Conservation (phyloP, 1,140 invertebrate genomes). For the Penaeus vannamei region DNA sequence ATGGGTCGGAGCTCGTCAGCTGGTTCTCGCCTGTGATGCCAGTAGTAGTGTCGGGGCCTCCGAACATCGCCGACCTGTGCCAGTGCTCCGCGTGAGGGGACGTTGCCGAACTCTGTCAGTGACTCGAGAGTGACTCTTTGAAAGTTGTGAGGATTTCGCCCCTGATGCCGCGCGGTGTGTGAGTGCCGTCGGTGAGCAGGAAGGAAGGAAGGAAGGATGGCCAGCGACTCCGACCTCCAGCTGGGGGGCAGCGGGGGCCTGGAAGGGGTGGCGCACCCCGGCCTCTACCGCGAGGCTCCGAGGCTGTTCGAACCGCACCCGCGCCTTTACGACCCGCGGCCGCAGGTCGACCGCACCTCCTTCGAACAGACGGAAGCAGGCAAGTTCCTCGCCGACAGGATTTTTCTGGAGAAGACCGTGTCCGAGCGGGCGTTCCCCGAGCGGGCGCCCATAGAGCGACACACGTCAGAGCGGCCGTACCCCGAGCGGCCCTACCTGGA, state of each 20-base stretch:
- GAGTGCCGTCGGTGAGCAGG: too few species aligned
- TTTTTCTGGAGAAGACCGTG: conserved; percentile 52
- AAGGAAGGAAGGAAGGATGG: conserved; percentile 34
- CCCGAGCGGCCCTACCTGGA: conserved; percentile 61
- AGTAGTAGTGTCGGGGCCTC: too few species aligned
- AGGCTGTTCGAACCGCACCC: conserved; percentile 34
- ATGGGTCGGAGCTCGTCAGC: conserved; percentile 54
- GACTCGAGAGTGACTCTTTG: too few species aligned
- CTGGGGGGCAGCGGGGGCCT: conserved; percentile 33
- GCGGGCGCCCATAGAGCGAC: conserved; percentile 48
- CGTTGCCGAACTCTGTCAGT: too few species aligned
- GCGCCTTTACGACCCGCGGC: conserved; percentile 42
- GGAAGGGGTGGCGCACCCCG: conserved; percentile 40
- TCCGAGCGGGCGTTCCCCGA: conserved; percentile 42
- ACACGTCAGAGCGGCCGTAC: conserved; percentile 59
- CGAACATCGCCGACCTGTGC: too few species aligned
- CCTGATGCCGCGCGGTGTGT: too few species aligned
- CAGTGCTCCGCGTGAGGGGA: too few species aligned
- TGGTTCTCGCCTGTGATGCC: too few species aligned
- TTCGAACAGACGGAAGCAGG: conserved; percentile 42
- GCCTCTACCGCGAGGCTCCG: conserved; percentile 40
- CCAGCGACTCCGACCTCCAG: conserved; percentile 55
- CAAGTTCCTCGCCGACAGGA: conserved; percentile 51
- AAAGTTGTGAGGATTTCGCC: too few species aligned
- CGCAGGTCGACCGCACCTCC: conserved; percentile 32